Evolutionary conservation across 2,888 invertebrate genomes (phyloP).

Genomic region (Rhopalosiphum nymphaeae): DNA sequence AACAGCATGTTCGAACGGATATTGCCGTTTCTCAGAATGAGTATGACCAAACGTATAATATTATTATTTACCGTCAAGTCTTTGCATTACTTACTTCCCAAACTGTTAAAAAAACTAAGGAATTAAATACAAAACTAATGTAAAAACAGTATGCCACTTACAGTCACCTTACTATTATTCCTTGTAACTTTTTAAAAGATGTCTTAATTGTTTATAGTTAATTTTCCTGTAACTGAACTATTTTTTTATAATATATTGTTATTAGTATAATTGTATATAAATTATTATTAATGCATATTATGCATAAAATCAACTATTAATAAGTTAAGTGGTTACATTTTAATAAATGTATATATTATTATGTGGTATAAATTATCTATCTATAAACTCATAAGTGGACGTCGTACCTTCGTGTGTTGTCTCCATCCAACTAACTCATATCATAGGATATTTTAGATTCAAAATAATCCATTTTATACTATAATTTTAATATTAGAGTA

Average conservation of each 20-base stretch:
- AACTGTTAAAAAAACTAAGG: conserved; percentile 16
- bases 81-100: conserved; percentile 24
- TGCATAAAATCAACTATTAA: background rate
- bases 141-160: background rate
- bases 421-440: background rate
- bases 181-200: background rate
- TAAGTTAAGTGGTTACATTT: background rate
- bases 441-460: too few species aligned
- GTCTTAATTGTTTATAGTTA: background rate
- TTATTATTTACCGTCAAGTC: conserved; percentile 41
- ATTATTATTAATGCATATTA: background rate
- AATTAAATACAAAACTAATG: background rate
- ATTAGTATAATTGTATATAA: background rate
- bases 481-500: background rate
- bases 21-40: conserved; percentile 60
- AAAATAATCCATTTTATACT: too few species aligned
- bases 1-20: conserved; percentile 46
- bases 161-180: background rate
- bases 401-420: background rate
- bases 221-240: background rate
- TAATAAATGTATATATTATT: background rate
- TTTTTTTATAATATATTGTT: background rate
- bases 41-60: conserved; percentile 47
- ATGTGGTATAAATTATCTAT: background rate
- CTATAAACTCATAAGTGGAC: background rate